Percentiles rank a stretch among this genome's conserved stretches.
Evolutionary conservation across 2,888 invertebrate genomes (phyloP).

Genomic region (Anodontia alba): DNA sequence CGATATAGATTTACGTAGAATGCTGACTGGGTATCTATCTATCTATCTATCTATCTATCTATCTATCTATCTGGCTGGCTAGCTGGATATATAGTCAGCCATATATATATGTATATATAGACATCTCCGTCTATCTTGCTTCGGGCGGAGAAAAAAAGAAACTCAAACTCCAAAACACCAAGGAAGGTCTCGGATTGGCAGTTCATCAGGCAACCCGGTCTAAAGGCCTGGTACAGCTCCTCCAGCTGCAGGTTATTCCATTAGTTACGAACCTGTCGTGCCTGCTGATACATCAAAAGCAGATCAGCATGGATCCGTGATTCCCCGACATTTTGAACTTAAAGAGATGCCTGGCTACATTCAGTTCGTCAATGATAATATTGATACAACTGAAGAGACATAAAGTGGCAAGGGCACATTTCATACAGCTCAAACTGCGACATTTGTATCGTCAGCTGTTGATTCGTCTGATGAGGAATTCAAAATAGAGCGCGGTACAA

Average conservation of each 20-base stretch:
- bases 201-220: background rate
- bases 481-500: too few species aligned
- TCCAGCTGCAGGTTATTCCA: background rate
- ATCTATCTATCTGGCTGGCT: too few species aligned
- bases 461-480: too few species aligned
- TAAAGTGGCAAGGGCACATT: background rate
- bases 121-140: background rate
- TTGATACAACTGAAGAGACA: background rate
- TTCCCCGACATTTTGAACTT: background rate
- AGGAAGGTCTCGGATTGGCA: background rate
- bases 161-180: slow-evolving; percentile 1
- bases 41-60: too few species aligned
- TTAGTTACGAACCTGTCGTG: background rate
- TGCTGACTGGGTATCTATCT: too few species aligned
- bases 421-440: background rate
- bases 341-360: too few species aligned
- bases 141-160: background rate
- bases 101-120: too few species aligned
- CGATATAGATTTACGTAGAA: too few species aligned
- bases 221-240: too few species aligned
- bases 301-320: background rate
- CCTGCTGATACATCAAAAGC: background rate
- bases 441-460: background rate
- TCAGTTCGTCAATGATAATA: background rate
- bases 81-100: too few species aligned